Percentiles rank a stretch among this genome's conserved stretches.
Conservation (phyloP, 2,888 invertebrate species). For the Drymonia ruficornis region DNA sequence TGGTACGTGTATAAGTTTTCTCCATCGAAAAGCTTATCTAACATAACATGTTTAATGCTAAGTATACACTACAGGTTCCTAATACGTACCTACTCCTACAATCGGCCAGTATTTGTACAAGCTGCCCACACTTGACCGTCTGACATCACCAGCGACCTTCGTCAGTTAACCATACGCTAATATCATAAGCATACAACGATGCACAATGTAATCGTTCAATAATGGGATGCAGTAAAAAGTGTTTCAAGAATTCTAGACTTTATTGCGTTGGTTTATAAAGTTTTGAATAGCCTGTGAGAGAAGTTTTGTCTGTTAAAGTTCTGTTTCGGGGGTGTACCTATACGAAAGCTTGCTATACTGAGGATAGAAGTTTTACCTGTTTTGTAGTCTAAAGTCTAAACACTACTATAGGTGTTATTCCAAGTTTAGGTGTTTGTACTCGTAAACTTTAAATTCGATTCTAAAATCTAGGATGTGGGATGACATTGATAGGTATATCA, state of each 20-base stretch:
- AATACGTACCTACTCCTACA: conserved; percentile 8
- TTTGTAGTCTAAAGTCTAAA: neutral
- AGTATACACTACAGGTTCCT: conserved; percentile 3
- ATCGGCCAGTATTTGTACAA: conserved; percentile 29
- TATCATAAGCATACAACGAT: conserved; percentile 23
- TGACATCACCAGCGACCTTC: conserved; percentile 43
- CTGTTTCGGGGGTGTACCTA: neutral
- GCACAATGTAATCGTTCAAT: conserved; percentile 21
- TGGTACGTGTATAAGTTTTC: neutral
- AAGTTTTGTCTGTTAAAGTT: neutral
- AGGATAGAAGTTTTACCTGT: neutral
- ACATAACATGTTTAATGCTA: neutral
- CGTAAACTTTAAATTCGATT: too few relatives aligned
- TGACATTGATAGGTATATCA: too few relatives aligned
- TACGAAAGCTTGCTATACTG: neutral
- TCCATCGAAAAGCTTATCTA: neutral
- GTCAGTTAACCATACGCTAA: conserved; percentile 29
- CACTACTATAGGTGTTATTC: neutral
- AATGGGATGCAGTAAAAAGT: conserved; percentile 1
- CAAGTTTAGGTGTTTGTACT: neutral
- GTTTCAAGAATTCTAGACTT: neutral
- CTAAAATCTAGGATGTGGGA: too few relatives aligned
- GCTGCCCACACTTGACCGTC: conserved; percentile 35
- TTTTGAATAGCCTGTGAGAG: neutral
- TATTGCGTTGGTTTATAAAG: neutral